A percentile compares a stretch with the other conserved stretches of the same genome.
Evolutionary conservation across 2,113 vertebrate genomes (phyloP).

Genomic region (Peromyscus leucopus): DNA sequence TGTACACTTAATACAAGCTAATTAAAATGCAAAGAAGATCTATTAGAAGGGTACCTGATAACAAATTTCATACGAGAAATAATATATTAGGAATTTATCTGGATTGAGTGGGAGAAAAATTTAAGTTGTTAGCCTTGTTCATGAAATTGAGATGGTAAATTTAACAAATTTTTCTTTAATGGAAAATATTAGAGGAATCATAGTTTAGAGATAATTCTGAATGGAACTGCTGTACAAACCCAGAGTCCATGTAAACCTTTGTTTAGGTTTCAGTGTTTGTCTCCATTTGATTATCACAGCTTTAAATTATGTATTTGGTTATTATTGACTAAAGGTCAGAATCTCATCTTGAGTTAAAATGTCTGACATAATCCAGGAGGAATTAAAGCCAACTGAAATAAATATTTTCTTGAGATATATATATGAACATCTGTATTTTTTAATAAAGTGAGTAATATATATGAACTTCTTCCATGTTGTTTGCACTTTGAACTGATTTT

Average conservation of each 20-base stretch:
- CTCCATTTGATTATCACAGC: not conserved
- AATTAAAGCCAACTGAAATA: constrained; percentile 5
- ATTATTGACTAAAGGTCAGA: not conserved
- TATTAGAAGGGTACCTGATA: not conserved
- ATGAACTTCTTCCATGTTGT: not conserved
- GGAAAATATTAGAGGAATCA: not conserved
- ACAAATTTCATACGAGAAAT: constrained; percentile 18
- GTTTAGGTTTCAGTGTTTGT: not conserved
- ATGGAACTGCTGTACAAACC: not conserved
- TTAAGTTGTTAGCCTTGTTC: not conserved
- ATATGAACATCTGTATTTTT: not conserved
- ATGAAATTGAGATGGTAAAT: not conserved
- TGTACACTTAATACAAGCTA: not conserved
- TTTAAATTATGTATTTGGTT: constrained; percentile 8
- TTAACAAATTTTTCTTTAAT: constrained; percentile 31
- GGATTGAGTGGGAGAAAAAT: not conserved
- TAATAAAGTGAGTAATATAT: not conserved
- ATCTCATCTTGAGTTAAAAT: constrained; percentile 12
- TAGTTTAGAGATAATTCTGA: constrained; percentile 17
- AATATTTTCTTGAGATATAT: not conserved
- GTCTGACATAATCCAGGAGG: not conserved
- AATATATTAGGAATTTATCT: not conserved
- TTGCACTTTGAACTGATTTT: constrained; percentile 37
- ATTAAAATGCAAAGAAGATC: not conserved
- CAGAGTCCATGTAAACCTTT: not conserved